Evolutionary conservation across 1,140 invertebrate species (phyloP), one percentile per base, ranked within the genome.

Genomic region (Muscidifurax raptorellus): DNA sequence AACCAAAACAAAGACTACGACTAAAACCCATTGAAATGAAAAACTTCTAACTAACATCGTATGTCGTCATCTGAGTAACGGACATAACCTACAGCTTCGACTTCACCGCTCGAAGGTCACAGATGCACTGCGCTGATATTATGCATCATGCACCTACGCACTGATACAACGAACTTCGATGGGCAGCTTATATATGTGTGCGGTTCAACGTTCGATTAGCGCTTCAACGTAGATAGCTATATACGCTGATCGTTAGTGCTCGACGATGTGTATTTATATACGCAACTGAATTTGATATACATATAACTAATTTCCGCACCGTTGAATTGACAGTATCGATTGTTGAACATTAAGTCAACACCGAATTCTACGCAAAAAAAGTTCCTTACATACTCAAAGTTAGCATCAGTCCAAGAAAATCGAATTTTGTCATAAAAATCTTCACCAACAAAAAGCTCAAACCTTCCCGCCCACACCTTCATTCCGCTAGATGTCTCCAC

Each of bases 11-110:
- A 92, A 87, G 69, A 91, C 76, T 80, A 92, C 80, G 64, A 89
- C 80, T 10, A 89, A 74, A 18, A 91, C 74, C 92, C 92, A 92
- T 90, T 92, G 92, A 5, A 90, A 82, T 18, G 90, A 83, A 86
- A 89, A 88, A 88, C 85, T 92, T 86, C 92, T 91, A 47, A 90
- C 76, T 90, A 92, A 89, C 92, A 93, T 93, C 88, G 86, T 89
- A 85, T 1, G 30, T 25, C 67, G 32, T 82, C 75, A 82, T 82
- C 75, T 79, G 74, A 64, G 27, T n/a, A 66, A 79, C 30, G 78
- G 85, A 86, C 85, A 86, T 88, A 86, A 87, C 86, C 86, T 80
- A n/a, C n/a, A 52, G 76, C 0, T 69, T 64, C 1, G 25, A 83
- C 10, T 69, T 30, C 4, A 44, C 74, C 18, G n/a, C 10, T 47